Percentiles rank a stretch among this genome's conserved stretches.
Evolutionary conservation across 92 coral and sea anemone genomes (phyloP).

Genomic region (Actinostola sp.): DNA sequence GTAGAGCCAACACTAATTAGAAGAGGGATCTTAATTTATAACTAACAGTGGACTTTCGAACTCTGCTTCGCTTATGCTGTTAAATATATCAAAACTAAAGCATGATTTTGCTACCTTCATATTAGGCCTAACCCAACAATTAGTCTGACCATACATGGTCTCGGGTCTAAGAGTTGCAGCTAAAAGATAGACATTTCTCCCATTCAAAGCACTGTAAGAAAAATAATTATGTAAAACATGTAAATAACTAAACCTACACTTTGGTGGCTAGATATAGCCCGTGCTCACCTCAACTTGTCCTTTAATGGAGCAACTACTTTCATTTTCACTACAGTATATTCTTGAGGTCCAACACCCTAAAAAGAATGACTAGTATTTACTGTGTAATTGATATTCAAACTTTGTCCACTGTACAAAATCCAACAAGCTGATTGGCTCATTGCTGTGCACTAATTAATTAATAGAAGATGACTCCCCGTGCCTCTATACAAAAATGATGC

Average conservation of each 20-base stretch:
- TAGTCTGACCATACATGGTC: constrained; percentile 99
- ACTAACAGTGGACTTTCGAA: too few relatives aligned
- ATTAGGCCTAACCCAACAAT: constrained; percentile 97
- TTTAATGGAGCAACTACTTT: constrained; percentile 77
- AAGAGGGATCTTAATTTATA: too few relatives aligned
- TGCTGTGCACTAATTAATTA: too few relatives aligned
- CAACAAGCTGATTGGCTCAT: too few relatives aligned
- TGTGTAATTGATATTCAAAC: background rate
- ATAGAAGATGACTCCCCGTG: too few relatives aligned
- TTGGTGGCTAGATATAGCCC: background rate
- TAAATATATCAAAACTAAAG: too few relatives aligned
- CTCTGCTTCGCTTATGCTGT: too few relatives aligned
- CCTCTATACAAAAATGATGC: too few relatives aligned
- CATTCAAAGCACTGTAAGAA: constrained; percentile 67
- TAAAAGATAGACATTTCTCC: constrained; percentile 83
- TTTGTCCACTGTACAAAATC: too few relatives aligned
- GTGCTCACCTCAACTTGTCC: constrained; percentile 85
- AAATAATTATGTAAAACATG: too few relatives aligned
- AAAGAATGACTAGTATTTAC: background rate
- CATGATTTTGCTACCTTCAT: constrained; percentile 85
- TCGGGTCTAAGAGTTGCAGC: constrained; percentile 99
- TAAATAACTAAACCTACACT: too few relatives aligned
- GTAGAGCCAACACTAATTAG: too few relatives aligned
- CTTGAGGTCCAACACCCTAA: constrained; percentile 99
- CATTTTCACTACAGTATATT: constrained; percentile 94